Conservation (phyloP, 2,888 invertebrate species). For the Macrophya annulata region DNA sequence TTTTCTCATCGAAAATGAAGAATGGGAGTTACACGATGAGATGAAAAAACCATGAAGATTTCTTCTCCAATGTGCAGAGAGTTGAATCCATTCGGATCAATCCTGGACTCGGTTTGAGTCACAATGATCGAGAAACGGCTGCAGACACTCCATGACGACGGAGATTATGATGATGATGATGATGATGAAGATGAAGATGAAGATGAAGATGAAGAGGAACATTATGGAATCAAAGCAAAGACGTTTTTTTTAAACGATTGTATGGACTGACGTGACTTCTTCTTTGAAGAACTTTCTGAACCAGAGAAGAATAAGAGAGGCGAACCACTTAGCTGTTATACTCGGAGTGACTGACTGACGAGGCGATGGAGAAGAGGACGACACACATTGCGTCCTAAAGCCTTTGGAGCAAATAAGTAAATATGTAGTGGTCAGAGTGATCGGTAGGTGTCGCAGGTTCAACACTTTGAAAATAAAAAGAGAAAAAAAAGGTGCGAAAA, state of each 20-base stretch:
- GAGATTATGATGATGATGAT: not conserved
- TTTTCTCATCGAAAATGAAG: slow-evolving; percentile 1
- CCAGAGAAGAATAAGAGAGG: not conserved
- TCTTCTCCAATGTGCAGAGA: not conserved
- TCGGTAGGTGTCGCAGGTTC: slow-evolving; percentile 73
- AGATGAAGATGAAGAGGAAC: not conserved
- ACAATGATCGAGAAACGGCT: not conserved
- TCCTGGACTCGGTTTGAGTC: not conserved
- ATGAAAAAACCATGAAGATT: not conserved
- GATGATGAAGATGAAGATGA: slow-evolving; percentile 3
- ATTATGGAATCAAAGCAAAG: slow-evolving; percentile 5
- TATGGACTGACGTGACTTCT: slow-evolving; percentile 5
- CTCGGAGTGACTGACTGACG: slow-evolving; percentile 33
- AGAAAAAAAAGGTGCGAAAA: slow-evolving; percentile 73
- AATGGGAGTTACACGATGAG: slow-evolving; percentile 1
- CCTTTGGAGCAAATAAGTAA: slow-evolving; percentile 40
- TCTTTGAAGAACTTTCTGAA: not conserved
- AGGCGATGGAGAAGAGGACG: slow-evolving; percentile 39
- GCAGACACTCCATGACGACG: not conserved
- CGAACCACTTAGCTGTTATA: slow-evolving; percentile 49
- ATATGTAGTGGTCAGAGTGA: slow-evolving; percentile 42
- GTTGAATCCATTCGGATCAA: not conserved
- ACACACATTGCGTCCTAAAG: slow-evolving; percentile 25
- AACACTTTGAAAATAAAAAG: slow-evolving; percentile 65
- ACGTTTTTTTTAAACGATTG: not conserved